A percentile compares a stretch with the other conserved stretches of the same genome.
Conservation (phyloP, 2,888 invertebrate genomes). For the Hypomecis atomaria region DNA sequence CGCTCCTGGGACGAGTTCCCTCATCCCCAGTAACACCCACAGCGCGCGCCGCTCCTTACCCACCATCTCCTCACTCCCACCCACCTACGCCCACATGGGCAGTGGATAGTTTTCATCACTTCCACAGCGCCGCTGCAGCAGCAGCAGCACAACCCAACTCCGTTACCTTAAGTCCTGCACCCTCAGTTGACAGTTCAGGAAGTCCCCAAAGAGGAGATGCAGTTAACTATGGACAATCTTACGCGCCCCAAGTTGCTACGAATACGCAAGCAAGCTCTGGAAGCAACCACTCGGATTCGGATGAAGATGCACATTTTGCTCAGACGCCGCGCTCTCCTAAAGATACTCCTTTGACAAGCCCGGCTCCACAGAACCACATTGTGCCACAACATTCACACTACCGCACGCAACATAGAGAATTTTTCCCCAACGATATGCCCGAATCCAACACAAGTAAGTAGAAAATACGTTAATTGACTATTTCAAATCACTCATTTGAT, state of each 20-base stretch:
- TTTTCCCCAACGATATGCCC: conserved; percentile 91
- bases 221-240: conserved; percentile 69
- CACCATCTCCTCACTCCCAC: conserved; percentile 92
- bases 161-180: conserved; percentile 95
- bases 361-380: conserved; percentile 71
- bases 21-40: conserved; percentile 94
- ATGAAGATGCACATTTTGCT: conserved; percentile 88
- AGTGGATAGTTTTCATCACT: conserved; percentile 83
- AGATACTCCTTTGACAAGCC: conserved; percentile 68
- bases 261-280: conserved; percentile 85
- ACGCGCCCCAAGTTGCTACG: conserved; percentile 69
- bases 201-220: conserved; percentile 91
- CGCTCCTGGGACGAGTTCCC: conserved; percentile 90
- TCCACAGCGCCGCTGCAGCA: conserved; percentile 87
- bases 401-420: conserved; percentile 85
- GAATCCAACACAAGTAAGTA: conserved; percentile 95
- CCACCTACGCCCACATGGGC: conserved; percentile 93
- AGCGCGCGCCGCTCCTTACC: conserved; percentile 88
- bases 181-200: conserved; percentile 94
- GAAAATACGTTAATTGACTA: not conserved
- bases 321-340: conserved; percentile 87
- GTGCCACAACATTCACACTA: conserved; percentile 75
- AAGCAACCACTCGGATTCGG: conserved; percentile 92
- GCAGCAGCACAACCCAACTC: conserved; percentile 90
- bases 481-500: not conserved